These are phyloP conservation scores for Poecilus cupreus DNA, from an alignment of 2,888 invertebrate species.

Conservation along the genomic window DNA sequence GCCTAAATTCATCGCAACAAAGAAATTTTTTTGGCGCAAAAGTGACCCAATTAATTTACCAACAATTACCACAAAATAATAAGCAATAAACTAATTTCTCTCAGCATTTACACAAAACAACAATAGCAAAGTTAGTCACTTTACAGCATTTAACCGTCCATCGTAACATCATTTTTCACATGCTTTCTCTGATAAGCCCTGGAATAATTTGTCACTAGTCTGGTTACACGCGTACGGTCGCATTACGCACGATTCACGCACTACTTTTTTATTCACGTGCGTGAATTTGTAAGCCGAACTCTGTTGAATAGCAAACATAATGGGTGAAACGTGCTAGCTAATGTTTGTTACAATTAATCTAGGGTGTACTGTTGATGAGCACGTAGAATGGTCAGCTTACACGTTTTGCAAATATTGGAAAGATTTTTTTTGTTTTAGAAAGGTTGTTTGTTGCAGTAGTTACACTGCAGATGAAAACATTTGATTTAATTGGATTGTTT, in stretches of 20 bases:
- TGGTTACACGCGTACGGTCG: not conserved
- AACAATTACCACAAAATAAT: constrained; percentile 3
- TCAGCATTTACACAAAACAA: not conserved
- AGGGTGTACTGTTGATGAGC: not conserved
- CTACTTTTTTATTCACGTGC: not conserved
- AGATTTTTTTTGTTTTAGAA: too few species aligned
- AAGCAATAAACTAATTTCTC: not conserved
- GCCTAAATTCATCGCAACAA: too few species aligned
- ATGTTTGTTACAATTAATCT: constrained; percentile 8
- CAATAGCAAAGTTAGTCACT: not conserved
- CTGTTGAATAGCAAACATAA: not conserved
- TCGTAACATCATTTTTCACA: not conserved
- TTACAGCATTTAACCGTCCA: not conserved
- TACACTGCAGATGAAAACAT: too few species aligned
- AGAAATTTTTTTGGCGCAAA: too few species aligned
- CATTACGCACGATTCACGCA: not conserved
- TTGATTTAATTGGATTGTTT: too few species aligned
- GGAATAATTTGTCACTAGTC: not conserved
- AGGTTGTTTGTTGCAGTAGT: too few species aligned
- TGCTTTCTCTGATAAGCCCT: constrained; percentile 21
- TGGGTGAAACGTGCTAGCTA: not conserved
- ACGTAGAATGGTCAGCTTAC: not conserved
- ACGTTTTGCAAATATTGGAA: too few species aligned
- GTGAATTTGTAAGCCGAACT: not conserved
- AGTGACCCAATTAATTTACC: not conserved